Percentiles rank a stretch among this genome's conserved stretches.
phyloP scores from a whole-genome alignment of 1,140 invertebrate genomes.

The Temnothorax curvispinosus region DNA sequence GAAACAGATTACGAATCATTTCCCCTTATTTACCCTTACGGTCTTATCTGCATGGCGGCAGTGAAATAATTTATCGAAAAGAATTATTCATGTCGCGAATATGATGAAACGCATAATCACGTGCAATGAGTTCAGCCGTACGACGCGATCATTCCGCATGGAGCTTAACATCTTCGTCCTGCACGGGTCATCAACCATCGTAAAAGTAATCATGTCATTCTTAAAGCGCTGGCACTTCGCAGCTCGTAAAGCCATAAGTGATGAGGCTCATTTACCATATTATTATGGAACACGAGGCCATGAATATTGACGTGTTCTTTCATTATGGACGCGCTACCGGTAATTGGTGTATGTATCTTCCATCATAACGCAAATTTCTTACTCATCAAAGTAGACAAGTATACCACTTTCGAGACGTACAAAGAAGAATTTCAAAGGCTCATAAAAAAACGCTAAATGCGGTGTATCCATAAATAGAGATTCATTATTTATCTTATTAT shows the following conservation, averaged over 20 bases:
- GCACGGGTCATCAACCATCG: conserved; percentile 57
- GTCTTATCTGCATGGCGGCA: neutral
- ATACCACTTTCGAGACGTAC: conserved; percentile 7
- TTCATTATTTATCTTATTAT: neutral
- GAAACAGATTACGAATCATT: neutral
- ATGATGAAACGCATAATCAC: conserved; percentile 32
- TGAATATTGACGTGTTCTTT: conserved; percentile 79
- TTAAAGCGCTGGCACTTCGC: conserved; percentile 72
- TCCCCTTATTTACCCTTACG: neutral
- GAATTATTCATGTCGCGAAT: conserved; percentile 9
- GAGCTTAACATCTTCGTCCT: conserved; percentile 65
- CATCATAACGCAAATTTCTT: conserved; percentile 26
- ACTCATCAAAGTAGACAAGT: neutral
- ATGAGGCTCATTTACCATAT: conserved; percentile 81
- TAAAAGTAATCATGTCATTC: conserved; percentile 79
- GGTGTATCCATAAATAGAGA: neutral
- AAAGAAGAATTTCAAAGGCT: neutral
- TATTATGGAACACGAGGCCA: conserved; percentile 73
- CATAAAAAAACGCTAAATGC: neutral
- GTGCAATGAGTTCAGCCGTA: neutral
- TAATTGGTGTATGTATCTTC: conserved; percentile 35
- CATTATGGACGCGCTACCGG: conserved; percentile 63
- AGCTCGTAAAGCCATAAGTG: conserved; percentile 80
- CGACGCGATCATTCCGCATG: conserved; percentile 16
- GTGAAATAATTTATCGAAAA: conserved; percentile 17